These are phyloP conservation scores for Chymomyza amoena DNA, from an alignment of 2,888 invertebrate genomes.

Conservation along the genomic window DNA sequence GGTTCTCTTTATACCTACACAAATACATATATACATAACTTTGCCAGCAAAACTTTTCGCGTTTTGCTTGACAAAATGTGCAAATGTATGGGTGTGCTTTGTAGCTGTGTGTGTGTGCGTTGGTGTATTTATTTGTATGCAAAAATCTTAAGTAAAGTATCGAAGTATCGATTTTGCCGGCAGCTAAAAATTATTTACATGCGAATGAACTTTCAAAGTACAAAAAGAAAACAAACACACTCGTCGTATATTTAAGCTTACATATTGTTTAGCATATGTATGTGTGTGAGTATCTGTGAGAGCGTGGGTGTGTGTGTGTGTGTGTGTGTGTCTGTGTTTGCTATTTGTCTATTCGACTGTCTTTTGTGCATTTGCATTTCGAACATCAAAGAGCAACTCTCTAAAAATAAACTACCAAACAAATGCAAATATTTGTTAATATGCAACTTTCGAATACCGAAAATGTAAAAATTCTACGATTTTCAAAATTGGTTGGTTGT, in stretches of 20 bases:
- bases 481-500: background rate
- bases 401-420: background rate
- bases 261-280: background rate
- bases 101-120: background rate
- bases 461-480: background rate
- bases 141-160: constrained; percentile 70
- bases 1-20: background rate
- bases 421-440: background rate
- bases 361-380: background rate
- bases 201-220: constrained; percentile 63
- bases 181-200: constrained; percentile 68
- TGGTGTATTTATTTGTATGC: constrained; percentile 24
- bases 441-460: background rate
- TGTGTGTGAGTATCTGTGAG: background rate
- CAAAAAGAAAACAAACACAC: background rate
- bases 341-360: background rate
- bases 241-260: background rate
- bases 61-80: constrained; percentile 58
- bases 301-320: background rate
- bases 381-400: background rate
- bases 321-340: background rate
- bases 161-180: constrained; percentile 70
- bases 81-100: background rate
- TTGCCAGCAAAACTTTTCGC: constrained; percentile 54
- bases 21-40: constrained; percentile 40